phyloP scores from a whole-genome alignment of 2,888 invertebrate genomes.

The Erynnis tages region DNA sequence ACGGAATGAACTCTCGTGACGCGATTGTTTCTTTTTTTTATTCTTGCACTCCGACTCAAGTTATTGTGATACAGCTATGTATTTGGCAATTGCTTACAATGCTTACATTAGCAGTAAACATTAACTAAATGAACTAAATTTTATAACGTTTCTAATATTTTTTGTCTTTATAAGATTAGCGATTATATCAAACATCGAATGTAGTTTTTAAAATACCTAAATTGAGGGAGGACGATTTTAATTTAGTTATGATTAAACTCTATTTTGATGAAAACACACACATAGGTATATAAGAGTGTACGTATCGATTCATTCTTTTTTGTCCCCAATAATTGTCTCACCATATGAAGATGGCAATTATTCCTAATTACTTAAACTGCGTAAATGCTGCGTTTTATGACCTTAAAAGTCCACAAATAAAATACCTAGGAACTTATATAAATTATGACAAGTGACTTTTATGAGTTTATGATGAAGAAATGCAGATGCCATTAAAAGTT shows the following conservation, averaged over 20 bases:
- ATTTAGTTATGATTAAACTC: too few relatives aligned
- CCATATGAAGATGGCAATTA: neutral
- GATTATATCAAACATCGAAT: too few relatives aligned
- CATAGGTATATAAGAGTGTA: too few relatives aligned
- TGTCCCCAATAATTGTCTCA: neutral
- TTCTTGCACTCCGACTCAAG: constrained; percentile 27
- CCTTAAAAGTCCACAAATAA: neutral
- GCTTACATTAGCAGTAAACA: neutral
- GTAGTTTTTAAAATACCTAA: too few relatives aligned
- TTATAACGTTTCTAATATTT: too few relatives aligned
- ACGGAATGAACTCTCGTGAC: constrained; percentile 58
- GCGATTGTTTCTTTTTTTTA: constrained; percentile 32
- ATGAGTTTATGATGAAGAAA: neutral
- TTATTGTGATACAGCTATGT: constrained; percentile 30
- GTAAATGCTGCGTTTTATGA: neutral
- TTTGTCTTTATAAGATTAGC: too few relatives aligned
- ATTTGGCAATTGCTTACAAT: constrained; percentile 3
- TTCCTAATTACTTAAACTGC: neutral
- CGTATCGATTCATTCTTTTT: too few relatives aligned
- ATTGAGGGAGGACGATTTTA: too few relatives aligned
- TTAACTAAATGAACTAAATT: too few relatives aligned
- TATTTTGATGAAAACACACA: too few relatives aligned
- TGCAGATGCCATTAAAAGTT: constrained; percentile 7
- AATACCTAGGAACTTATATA: constrained; percentile 10
- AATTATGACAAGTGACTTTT: constrained; percentile 4